phyloP scores from a whole-genome alignment of 2,888 invertebrate genomes.

The Yponomeuta cagnagella region DNA sequence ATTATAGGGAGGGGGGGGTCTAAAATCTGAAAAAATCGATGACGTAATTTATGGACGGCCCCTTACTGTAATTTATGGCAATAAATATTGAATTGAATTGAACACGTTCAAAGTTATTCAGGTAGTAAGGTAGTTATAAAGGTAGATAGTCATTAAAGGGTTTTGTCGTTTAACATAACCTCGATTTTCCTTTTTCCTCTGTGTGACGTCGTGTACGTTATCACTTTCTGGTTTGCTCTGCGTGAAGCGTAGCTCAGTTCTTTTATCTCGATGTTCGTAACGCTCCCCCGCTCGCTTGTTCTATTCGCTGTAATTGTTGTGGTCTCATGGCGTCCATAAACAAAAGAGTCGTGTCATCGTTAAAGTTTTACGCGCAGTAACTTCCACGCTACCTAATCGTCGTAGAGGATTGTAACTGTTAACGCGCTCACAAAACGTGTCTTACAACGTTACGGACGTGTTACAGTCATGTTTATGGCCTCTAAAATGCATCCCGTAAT shows the following conservation, averaged over 20 bases:
- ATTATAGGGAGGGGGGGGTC: too few species aligned
- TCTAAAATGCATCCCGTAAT: conserved; percentile 39
- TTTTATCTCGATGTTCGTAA: neutral
- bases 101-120: too few species aligned
- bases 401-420: conserved; percentile 25
- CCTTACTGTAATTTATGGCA: too few species aligned
- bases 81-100: too few species aligned
- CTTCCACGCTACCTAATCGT: conserved; percentile 33
- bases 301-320: conserved; percentile 10
- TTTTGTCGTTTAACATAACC: too few species aligned
- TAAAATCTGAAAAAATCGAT: too few species aligned
- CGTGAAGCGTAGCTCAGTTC: neutral
- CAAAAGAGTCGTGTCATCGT: conserved; percentile 40
- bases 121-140: too few species aligned
- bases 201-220: neutral
- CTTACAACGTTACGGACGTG: conserved; percentile 33
- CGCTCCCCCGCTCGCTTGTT: neutral
- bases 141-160: too few species aligned
- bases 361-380: conserved; percentile 39
- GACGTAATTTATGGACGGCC: too few species aligned
- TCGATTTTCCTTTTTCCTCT: too few species aligned
- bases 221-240: neutral
- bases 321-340: conserved; percentile 36
- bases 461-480: conserved; percentile 40
- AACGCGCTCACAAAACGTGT: conserved; percentile 32